These are phyloP conservation scores for Formica selysi DNA, from an alignment of 1,140 invertebrate species.

Conservation along the genomic window DNA sequence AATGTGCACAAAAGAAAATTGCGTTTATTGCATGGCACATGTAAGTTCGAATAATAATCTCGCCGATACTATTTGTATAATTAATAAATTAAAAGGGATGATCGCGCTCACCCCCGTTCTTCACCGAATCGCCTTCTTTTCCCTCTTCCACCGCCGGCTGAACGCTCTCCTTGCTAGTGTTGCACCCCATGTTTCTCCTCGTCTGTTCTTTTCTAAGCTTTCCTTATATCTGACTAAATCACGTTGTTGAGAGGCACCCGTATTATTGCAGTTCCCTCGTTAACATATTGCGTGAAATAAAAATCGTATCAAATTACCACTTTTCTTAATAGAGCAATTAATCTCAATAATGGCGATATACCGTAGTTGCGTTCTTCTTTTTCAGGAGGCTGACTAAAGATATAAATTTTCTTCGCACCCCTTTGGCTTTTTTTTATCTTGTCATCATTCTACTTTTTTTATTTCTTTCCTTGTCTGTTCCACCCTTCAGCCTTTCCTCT, in stretches of 20 bases:
- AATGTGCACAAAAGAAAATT: not conserved
- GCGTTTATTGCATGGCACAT: not conserved
- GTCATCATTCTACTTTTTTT: not conserved
- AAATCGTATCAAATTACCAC: not conserved
- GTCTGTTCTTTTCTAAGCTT: not conserved
- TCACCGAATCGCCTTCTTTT: conserved; percentile 80
- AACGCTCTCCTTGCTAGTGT: conserved; percentile 85
- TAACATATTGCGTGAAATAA: conserved; percentile 51
- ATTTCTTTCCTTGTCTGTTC: not conserved
- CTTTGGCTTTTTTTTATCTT: not conserved
- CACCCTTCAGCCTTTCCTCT: not conserved
- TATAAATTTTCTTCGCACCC: conserved; percentile 11
- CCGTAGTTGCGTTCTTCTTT: not conserved
- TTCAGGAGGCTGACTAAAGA: not conserved
- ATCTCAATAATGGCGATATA: not conserved
- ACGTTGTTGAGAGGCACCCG: not conserved
- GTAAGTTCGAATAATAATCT: not conserved
- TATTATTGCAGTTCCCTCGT: conserved; percentile 54
- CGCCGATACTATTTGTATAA: not conserved
- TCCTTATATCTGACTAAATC: conserved; percentile 4
- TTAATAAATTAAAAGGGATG: conserved; percentile 9
- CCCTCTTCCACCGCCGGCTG: conserved; percentile 83
- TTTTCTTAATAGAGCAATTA: not conserved
- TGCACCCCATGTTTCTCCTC: conserved; percentile 82
- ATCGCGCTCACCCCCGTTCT: conserved; percentile 82